Evolutionary conservation across 1,140 invertebrate species (phyloP).

Genomic region (Phocides pigmalion): DNA sequence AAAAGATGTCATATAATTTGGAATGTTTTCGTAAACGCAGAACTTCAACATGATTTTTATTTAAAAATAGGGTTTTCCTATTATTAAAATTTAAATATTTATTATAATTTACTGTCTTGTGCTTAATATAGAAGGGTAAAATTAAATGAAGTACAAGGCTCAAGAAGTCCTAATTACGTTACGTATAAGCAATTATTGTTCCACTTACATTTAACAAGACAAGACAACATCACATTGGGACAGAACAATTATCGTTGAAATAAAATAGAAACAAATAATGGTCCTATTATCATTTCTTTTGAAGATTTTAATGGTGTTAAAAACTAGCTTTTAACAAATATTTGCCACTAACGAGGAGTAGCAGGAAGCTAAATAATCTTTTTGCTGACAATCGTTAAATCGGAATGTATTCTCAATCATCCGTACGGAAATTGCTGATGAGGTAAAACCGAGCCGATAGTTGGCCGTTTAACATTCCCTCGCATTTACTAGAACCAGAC

Average conservation of each 20-base stretch:
- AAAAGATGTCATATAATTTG: no score
- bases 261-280: constrained; percentile 21
- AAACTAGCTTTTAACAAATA: constrained; percentile 31
- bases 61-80: no score
- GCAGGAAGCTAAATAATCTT: constrained; percentile 25
- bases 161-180: background rate
- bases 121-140: background rate
- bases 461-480: constrained; percentile 16
- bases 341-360: constrained; percentile 26
- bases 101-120: no score
- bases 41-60: no score
- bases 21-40: no score
- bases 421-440: constrained; percentile 20
- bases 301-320: constrained; percentile 21
- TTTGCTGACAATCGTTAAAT: constrained; percentile 20
- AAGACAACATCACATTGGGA: background rate
- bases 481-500: constrained; percentile 4
- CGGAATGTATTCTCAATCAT: constrained; percentile 17
- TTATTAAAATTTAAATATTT: no score
- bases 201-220: background rate
- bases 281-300: constrained; percentile 15
- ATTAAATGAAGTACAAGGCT: background rate
- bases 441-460: constrained; percentile 4
- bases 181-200: background rate
- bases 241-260: constrained; percentile 26